Conservation (phyloP, 2,113 vertebrate genomes). For the Eulemur macaco region DNA sequence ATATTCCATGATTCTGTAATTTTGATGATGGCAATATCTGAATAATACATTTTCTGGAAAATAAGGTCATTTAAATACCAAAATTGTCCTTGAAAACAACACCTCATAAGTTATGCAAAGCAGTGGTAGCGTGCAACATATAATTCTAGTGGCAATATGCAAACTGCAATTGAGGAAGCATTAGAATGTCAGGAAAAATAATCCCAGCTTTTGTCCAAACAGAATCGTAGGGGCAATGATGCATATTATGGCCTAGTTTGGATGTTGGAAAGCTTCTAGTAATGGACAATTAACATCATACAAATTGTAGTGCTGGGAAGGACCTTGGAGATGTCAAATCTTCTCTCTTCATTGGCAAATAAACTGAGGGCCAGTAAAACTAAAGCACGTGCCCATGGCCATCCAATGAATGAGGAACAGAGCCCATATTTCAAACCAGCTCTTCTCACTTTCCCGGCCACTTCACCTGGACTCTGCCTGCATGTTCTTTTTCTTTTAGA, state of each 20-base stretch:
- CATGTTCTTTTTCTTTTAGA: neutral
- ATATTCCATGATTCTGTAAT: constrained; percentile 42
- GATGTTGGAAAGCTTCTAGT: neutral
- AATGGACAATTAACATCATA: neutral
- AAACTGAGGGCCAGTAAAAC: neutral
- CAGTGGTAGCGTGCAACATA: neutral
- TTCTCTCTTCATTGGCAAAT: neutral
- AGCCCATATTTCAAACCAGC: neutral
- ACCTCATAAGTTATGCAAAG: constrained; percentile 40
- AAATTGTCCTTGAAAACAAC: constrained; percentile 38
- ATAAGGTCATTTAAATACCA: constrained; percentile 42
- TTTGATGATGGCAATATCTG: constrained; percentile 15
- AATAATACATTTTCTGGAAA: constrained; percentile 35
- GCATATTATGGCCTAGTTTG: neutral
- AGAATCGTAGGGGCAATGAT: neutral
- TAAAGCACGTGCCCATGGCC: neutral
- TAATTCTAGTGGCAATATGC: neutral
- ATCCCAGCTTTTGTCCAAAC: neutral
- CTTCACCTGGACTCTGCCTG: neutral
- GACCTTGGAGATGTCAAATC: neutral
- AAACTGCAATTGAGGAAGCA: neutral
- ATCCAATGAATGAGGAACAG: neutral
- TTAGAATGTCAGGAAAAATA: neutral
- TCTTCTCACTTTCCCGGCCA: neutral
- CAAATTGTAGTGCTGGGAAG: fast-evolving